These are phyloP conservation scores for Ooceraea biroi DNA, from an alignment of 1,140 invertebrate genomes.

Conservation along the genomic window DNA sequence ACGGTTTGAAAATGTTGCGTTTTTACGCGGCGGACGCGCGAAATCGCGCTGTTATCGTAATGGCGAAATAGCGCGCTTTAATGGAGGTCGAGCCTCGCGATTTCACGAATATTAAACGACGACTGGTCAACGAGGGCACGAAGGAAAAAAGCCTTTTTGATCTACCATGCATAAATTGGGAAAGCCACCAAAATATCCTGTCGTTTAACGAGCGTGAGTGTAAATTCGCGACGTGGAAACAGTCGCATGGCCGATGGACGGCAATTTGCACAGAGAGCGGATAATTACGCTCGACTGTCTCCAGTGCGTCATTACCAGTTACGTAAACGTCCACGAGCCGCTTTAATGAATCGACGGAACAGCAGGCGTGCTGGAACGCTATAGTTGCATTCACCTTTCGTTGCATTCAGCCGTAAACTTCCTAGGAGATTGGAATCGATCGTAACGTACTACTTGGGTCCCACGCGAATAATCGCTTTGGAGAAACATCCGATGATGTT, in stretches of 20 bases:
- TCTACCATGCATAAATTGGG: background rate
- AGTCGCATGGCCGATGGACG: background rate
- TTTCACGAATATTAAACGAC: constrained; percentile 13
- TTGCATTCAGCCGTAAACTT: background rate
- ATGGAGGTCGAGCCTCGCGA: background rate
- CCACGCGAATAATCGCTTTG: constrained; percentile 5
- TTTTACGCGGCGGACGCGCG: background rate
- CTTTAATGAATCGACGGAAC: constrained; percentile 65
- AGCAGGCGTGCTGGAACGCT: constrained; percentile 25
- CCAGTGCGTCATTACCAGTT: constrained; percentile 32
- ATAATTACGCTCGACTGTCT: constrained; percentile 5
- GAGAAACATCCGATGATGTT: background rate
- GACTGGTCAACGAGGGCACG: background rate
- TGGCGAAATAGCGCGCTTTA: background rate
- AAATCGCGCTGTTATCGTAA: background rate
- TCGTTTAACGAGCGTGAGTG: background rate
- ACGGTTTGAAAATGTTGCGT: constrained; percentile 1
- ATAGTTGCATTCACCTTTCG: background rate
- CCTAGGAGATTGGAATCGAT: constrained; percentile 30
- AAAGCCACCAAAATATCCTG: constrained; percentile 8
- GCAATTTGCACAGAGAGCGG: constrained; percentile 43
- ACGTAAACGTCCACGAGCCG: constrained; percentile 32
- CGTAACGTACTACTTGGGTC: background rate
- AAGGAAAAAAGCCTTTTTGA: constrained; percentile 27
- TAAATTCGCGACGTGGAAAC: constrained; percentile 27